Evolutionary conservation across 2,888 invertebrate species (phyloP).

Genomic region (Merodon equestris): DNA sequence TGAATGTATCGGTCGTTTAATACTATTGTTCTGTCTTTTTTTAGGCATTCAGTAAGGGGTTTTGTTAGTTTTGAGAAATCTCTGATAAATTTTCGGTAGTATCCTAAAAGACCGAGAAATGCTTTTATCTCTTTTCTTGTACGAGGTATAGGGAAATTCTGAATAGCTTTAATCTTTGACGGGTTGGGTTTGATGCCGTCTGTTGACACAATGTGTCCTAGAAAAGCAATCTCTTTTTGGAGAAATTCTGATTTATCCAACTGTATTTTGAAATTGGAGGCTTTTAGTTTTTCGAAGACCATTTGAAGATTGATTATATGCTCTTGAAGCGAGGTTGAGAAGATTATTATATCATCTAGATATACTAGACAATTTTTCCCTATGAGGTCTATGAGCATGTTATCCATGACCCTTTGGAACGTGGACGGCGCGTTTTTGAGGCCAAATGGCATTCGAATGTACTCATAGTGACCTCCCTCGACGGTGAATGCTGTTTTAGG

Average conservation of each 20-base stretch:
- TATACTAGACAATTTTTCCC: constrained; percentile 9
- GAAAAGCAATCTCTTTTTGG: constrained; percentile 5
- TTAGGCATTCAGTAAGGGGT: neutral
- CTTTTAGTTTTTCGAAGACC: constrained; percentile 4
- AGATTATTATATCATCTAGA: constrained; percentile 16
- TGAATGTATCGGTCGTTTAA: constrained; percentile 1
- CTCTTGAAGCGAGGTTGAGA: constrained; percentile 26
- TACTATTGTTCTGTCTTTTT: neutral
- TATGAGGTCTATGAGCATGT: neutral
- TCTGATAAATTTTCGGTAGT: constrained; percentile 3
- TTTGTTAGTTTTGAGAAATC: constrained; percentile 3
- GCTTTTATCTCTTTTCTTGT: neutral
- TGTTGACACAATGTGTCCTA: neutral
- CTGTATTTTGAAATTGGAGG: constrained; percentile 11
- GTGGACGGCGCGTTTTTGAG: constrained; percentile 20
- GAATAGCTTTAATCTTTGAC: constrained; percentile 7
- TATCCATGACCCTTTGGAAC: constrained; percentile 19
- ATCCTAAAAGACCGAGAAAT: constrained; percentile 1
- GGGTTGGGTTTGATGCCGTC: constrained; percentile 20
- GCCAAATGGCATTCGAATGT: constrained; percentile 14
- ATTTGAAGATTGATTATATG: constrained; percentile 10
- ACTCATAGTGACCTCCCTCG: constrained; percentile 1
- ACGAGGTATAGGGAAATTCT: neutral
- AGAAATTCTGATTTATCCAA: constrained; percentile 21
- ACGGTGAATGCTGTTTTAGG: constrained; percentile 19